These are phyloP conservation scores for Copidosoma floridanum DNA, from an alignment of 1,140 invertebrate species.

Conservation along the genomic window DNA sequence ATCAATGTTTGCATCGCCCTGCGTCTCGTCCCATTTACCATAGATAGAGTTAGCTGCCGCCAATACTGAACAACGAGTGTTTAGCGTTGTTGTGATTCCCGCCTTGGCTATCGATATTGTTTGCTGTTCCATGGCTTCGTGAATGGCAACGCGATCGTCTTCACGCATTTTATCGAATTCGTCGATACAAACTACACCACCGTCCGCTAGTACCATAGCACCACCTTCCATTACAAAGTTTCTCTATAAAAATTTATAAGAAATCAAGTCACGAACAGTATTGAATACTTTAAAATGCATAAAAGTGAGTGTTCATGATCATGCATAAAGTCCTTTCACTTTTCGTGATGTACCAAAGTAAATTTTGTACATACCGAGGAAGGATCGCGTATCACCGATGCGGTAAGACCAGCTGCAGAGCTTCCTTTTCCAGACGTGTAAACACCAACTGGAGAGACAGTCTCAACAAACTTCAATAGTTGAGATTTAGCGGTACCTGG, in stretches of 20 bases:
- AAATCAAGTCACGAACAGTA: neutral
- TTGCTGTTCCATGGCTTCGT: constrained; percentile 99
- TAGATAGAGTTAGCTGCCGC: constrained; percentile 99
- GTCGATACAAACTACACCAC: constrained; percentile 98
- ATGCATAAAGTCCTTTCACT: too few relatives aligned
- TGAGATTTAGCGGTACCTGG: constrained; percentile 99
- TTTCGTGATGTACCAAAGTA: neutral
- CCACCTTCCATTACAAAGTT: constrained; percentile 99
- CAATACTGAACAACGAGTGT: constrained; percentile 96
- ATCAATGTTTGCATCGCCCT: constrained; percentile 98
- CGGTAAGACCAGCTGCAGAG: constrained; percentile 97
- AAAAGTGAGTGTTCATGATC: too few relatives aligned
- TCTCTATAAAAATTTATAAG: constrained; percentile 66
- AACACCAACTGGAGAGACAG: constrained; percentile 91
- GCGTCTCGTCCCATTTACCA: constrained; percentile 97
- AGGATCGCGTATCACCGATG: constrained; percentile 94
- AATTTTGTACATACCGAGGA: constrained; percentile 75
- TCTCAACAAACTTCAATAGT: constrained; percentile 96
- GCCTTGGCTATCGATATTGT: constrained; percentile 99
- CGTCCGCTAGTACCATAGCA: constrained; percentile 99
- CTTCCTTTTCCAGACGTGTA: constrained; percentile 99
- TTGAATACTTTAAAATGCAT: neutral
- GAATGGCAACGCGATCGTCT: constrained; percentile 98
- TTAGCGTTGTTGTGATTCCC: constrained; percentile 97
- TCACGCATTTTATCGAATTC: constrained; percentile 99